Evolutionary conservation across 2,888 invertebrate species (phyloP).

Genomic region (Ctenicera cuprea): DNA sequence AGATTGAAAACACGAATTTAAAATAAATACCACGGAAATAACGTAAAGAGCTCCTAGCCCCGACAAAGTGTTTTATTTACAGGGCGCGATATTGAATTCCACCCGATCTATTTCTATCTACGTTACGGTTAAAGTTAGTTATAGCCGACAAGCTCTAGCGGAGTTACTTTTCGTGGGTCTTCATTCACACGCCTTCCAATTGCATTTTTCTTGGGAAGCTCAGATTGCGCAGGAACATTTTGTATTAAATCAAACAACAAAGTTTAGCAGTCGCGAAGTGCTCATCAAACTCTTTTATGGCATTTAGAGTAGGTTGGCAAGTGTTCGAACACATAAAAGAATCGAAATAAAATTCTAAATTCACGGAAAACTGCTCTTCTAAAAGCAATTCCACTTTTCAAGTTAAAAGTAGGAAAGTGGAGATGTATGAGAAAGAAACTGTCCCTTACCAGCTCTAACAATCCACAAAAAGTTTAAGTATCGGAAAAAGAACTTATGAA

Average conservation of each 20-base stretch:
- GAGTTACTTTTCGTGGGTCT: slow-evolving; percentile 11
- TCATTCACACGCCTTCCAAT: slow-evolving; percentile 14
- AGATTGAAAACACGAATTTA: slow-evolving; percentile 32
- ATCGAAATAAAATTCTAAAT: slow-evolving; percentile 42
- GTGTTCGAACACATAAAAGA: slow-evolving; percentile 38
- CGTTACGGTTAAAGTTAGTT: slow-evolving; percentile 33
- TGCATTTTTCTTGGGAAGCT: slow-evolving; percentile 5
- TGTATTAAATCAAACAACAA: slow-evolving; percentile 7
- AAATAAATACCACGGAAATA: slow-evolving; percentile 23
- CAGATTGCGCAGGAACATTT: not conserved
- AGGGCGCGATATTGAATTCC: slow-evolving; percentile 34
- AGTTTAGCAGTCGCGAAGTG: not conserved
- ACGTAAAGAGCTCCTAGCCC: slow-evolving; percentile 14
- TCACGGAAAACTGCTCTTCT: slow-evolving; percentile 31
- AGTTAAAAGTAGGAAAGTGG: slow-evolving; percentile 39
- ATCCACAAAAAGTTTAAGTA: slow-evolving; percentile 35
- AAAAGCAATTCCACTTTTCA: slow-evolving; percentile 47
- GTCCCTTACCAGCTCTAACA: slow-evolving; percentile 39
- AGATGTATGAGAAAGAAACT: slow-evolving; percentile 37
- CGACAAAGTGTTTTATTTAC: slow-evolving; percentile 37
- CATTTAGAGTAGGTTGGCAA: slow-evolving; percentile 19
- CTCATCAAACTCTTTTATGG: slow-evolving; percentile 26
- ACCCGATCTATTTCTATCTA: slow-evolving; percentile 29
- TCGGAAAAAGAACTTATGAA: slow-evolving; percentile 34
- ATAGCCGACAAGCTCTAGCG: slow-evolving; percentile 18